These are phyloP conservation scores for Hylomyscus alleni DNA, from an alignment of 2,797 vertebrate genomes.

Conservation along the genomic window DNA sequence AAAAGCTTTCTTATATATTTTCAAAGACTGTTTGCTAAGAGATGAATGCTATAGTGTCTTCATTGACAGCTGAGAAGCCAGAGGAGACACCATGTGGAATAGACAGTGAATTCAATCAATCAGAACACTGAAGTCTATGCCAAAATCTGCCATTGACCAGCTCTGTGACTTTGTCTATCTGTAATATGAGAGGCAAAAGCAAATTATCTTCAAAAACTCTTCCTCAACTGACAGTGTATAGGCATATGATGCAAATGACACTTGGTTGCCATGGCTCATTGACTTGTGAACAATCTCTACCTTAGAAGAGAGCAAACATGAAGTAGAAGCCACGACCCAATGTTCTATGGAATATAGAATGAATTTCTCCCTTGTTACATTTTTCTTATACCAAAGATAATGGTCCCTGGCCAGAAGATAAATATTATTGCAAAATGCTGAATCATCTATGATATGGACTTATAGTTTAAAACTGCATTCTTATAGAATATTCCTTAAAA, in stretches of 20 bases:
- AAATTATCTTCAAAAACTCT: conserved; percentile 30
- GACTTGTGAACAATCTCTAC: conserved; percentile 11
- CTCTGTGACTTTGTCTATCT: conserved; percentile 68
- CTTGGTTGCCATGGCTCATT: not conserved
- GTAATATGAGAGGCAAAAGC: conserved; percentile 30
- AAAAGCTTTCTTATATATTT: not conserved
- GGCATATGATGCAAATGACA: conserved; percentile 19
- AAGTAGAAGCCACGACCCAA: conserved; percentile 11
- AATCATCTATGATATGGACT: not conserved
- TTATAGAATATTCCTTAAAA: not conserved
- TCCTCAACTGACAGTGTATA: not conserved
- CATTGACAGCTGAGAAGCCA: not conserved
- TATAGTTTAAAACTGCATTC: not conserved
- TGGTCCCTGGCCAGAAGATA: not conserved
- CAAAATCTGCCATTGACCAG: conserved; percentile 54
- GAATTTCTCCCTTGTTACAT: not conserved
- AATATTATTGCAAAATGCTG: not conserved
- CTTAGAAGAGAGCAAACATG: not conserved
- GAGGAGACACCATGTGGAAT: not conserved
- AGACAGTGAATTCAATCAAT: not conserved
- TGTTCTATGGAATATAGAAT: conserved; percentile 32
- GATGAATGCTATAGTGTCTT: not conserved
- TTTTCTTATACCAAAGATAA: conserved; percentile 29
- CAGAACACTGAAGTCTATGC: not conserved
- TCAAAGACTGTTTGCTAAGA: not conserved